Conservation (phyloP, 2,797 vertebrate genomes). For the Otolemur crassicaudatus region DNA sequence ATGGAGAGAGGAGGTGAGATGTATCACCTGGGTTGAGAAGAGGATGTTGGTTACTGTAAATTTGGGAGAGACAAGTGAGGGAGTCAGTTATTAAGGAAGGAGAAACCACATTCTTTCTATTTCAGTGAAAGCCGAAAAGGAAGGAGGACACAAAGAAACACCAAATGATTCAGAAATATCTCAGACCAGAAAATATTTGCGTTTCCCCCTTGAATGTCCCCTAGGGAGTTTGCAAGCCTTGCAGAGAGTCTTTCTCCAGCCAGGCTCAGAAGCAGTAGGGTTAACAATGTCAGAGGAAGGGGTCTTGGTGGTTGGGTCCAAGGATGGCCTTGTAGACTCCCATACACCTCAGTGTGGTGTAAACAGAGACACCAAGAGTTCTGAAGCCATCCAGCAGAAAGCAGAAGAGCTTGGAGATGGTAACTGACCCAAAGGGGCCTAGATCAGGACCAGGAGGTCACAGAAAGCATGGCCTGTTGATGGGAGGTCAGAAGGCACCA, state of each 20-base stretch:
- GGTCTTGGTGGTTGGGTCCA: neutral
- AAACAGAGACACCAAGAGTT: neutral
- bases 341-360: neutral
- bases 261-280: neutral
- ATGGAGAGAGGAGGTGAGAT: neutral
- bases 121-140: neutral
- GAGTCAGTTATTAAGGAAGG: neutral
- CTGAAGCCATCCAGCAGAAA: neutral
- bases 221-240: neutral
- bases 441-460: neutral
- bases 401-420: neutral
- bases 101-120: neutral
- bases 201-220: neutral
- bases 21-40: neutral
- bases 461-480: neutral
- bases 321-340: neutral
- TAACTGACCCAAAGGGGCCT: neutral
- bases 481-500: neutral
- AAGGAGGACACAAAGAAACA: neutral
- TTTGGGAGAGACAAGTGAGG: neutral
- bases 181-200: neutral
- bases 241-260: neutral
- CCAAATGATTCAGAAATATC: neutral
- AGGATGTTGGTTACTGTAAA: neutral
- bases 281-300: neutral